Evolutionary conservation across 2,797 vertebrate genomes (phyloP), one percentile per base, ranked within the genome.

Genomic region (Macropodus opercularis): DNA sequence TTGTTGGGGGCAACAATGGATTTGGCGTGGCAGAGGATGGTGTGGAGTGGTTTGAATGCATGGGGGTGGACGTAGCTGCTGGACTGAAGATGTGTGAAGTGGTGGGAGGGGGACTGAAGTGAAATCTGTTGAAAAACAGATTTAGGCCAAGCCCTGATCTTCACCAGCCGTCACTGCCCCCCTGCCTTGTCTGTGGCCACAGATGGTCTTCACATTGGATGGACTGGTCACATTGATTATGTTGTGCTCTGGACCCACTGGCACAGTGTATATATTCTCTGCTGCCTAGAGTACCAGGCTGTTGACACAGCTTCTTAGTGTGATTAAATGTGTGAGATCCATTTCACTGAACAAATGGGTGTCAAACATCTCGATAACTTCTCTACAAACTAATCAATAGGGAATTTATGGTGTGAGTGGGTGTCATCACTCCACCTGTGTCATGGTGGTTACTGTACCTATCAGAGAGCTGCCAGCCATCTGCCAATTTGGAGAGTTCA

Each of bases 381-480:
- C 65, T 66, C 69, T 27, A 60, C 57, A 64, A 54, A 55, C 73
- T 77, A 80, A 87, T 83, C 77, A 80, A 81, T 68, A 54, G 83
- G 72, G 81, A 82, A 75, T 80, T 65, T 7, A 29, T 72, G 81
- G 77, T 70, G 78, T 29, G 82, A 80, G 83, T 77, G 81, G 79
- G 87, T 74, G 85, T 79, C 74, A 79, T 63, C 50, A 70, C 72
- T 84, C 80, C 85, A 88, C 87, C 83, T 84, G 81, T 56, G 81
- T 68, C 77, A 67, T 69, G 63, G 76, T 72, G 65, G 76, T 82
- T 74, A 76, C 31, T 32, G 31, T 32, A 32, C 75, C 32, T 64
- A 63, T 76, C 63, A 34, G 69, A 26, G 58, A 81, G 75, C 51
- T 67, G 49, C 66, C 63, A 76, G 58, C 82, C 75, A 84, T 85